A percentile compares a stretch with the other conserved stretches of the same genome.
These are phyloP conservation scores for Sebastes umbrosus DNA, from an alignment of 2,797 vertebrate species.

Conservation along the genomic window DNA sequence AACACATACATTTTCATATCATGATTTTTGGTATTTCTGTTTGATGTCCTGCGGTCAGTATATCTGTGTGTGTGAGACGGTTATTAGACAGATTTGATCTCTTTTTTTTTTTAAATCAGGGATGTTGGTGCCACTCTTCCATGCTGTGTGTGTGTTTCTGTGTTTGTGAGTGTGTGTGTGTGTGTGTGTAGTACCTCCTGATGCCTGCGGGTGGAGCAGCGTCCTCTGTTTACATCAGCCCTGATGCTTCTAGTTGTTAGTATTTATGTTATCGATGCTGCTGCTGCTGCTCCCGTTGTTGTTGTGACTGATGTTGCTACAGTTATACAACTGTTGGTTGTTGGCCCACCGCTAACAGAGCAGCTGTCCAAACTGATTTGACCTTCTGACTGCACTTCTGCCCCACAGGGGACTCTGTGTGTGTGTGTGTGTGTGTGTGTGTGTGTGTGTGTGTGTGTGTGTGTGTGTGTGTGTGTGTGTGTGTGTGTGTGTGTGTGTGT, in stretches of 20 bases:
- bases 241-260: constrained; percentile 14
- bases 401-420: constrained; percentile 8
- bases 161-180: not conserved
- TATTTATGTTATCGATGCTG: constrained; percentile 19
- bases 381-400: constrained; percentile 63
- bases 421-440: no score
- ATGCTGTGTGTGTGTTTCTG: not conserved
- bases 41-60: not conserved
- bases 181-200: not conserved
- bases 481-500: no score
- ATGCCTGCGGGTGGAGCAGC: constrained; percentile 38
- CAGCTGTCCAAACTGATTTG: constrained; percentile 72
- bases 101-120: not conserved
- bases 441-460: not conserved
- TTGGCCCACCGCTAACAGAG: constrained; percentile 62
- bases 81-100: not conserved
- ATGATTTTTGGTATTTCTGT: not conserved
- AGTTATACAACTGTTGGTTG: constrained; percentile 63
- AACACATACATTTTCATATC: not conserved
- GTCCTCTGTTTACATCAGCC: not conserved
- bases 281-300: not conserved
- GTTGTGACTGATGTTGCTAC: constrained; percentile 39
- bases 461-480: not conserved
- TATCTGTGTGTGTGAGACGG: not conserved
- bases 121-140: not conserved